Conservation (phyloP, 2,113 vertebrate species). For the Rattus rattus region DNA sequence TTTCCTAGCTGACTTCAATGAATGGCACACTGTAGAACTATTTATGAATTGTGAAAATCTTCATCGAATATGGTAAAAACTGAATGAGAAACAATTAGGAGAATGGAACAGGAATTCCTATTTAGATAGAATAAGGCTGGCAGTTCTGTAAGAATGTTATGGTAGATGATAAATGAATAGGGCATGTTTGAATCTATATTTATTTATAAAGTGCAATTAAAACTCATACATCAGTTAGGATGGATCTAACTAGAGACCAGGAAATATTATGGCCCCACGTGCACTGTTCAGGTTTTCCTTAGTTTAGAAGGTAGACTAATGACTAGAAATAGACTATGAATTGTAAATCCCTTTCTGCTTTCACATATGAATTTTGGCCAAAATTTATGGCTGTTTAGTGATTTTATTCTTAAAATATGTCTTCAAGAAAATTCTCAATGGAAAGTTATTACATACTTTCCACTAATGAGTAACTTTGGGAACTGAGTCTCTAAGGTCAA, state of each 20-base stretch:
- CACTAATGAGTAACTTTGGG: constrained; percentile 60
- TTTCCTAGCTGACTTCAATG: not conserved
- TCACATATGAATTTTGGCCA: not conserved
- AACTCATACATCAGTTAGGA: not conserved
- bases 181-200: too few species aligned
- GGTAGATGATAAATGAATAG: not conserved
- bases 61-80: not conserved
- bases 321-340: not conserved
- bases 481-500: constrained; percentile 11
- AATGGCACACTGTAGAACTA: too few species aligned
- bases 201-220: not conserved
- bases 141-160: not conserved
- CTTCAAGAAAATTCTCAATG: not conserved
- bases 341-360: constrained; percentile 10
- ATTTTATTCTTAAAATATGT: not conserved
- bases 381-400: not conserved
- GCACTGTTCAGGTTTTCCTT: not conserved
- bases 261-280: not conserved
- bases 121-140: not conserved
- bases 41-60: not conserved
- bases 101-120: not conserved
- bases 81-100: not conserved
- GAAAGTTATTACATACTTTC: not conserved
- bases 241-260: not conserved
- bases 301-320: not conserved